Conservation (phyloP, 2,113 vertebrate genomes). For the Pterophyllum scalare region DNA sequence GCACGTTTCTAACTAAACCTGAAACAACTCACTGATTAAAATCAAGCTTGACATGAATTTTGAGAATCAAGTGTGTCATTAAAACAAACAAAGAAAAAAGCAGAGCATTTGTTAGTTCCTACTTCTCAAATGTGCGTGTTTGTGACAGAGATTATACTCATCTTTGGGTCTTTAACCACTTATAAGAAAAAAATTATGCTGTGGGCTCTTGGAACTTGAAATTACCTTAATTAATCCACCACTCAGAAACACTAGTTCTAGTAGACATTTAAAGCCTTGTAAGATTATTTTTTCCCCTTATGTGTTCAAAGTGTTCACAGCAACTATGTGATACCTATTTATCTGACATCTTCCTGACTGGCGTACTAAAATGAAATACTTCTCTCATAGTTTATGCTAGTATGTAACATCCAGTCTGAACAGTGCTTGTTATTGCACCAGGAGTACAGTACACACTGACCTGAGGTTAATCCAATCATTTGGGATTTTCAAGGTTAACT, state of each 20-base stretch:
- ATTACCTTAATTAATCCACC: neutral
- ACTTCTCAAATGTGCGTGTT: neutral
- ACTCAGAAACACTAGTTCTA: neutral
- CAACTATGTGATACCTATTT: neutral
- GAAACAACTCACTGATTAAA: neutral
- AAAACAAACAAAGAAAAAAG: neutral
- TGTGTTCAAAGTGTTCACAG: neutral
- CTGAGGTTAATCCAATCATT: constrained; percentile 61
- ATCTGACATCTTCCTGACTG: neutral
- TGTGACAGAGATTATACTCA: neutral
- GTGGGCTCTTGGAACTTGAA: neutral
- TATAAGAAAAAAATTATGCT: neutral
- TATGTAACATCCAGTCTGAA: constrained; percentile 25
- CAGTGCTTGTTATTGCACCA: constrained; percentile 56
- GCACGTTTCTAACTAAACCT: neutral
- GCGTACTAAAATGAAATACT: constrained; percentile 31
- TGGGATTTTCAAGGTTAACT: constrained; percentile 45
- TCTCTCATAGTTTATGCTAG: neutral
- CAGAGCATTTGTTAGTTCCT: neutral
- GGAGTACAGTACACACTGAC: constrained; percentile 48
- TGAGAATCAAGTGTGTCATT: neutral
- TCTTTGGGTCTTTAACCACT: constrained; percentile 25
- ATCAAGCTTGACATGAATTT: neutral
- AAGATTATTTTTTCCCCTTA: too few species aligned
- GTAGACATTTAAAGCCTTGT: neutral